Percentiles rank a stretch among this genome's conserved stretches.
Evolutionary conservation across 2,797 vertebrate species (phyloP).

Genomic region (Anas bahamensis): DNA sequence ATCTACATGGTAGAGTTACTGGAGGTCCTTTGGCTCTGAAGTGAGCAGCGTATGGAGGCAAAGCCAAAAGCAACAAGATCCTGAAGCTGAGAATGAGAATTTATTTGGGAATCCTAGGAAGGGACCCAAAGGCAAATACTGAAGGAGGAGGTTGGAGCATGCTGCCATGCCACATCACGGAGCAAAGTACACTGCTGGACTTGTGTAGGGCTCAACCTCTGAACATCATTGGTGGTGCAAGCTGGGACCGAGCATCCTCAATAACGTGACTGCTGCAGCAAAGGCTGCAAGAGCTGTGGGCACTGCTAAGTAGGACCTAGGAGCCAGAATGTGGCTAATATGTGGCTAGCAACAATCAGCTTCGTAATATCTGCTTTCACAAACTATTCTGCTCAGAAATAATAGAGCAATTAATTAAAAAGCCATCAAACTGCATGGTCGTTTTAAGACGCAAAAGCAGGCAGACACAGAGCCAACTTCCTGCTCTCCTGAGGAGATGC

Average conservation of each 20-base stretch:
- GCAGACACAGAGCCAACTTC: rapidly evolving
- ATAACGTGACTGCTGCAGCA: rapidly evolving
- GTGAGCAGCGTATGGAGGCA: background rate
- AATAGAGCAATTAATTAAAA: background rate
- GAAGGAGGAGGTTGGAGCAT: background rate
- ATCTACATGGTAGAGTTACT: background rate
- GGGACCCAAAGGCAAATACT: background rate
- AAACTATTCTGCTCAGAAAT: background rate
- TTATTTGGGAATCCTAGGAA: background rate
- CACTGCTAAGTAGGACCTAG: background rate
- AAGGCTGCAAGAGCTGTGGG: background rate
- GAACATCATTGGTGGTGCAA: background rate
- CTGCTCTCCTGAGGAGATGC: rapidly evolving
- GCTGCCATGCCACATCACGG: background rate
- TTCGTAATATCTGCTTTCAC: background rate
- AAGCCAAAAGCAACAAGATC: background rate
- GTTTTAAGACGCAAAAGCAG: background rate
- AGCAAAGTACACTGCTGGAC: background rate
- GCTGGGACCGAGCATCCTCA: background rate
- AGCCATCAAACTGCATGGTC: background rate
- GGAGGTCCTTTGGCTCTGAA: background rate
- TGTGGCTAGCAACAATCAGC: background rate
- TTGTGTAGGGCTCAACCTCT: background rate
- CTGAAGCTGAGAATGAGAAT: background rate
- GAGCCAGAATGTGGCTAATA: rapidly evolving